phyloP scores from a whole-genome alignment of 2,797 vertebrate species.

The Xiphorhynchus erythropygius region DNA sequence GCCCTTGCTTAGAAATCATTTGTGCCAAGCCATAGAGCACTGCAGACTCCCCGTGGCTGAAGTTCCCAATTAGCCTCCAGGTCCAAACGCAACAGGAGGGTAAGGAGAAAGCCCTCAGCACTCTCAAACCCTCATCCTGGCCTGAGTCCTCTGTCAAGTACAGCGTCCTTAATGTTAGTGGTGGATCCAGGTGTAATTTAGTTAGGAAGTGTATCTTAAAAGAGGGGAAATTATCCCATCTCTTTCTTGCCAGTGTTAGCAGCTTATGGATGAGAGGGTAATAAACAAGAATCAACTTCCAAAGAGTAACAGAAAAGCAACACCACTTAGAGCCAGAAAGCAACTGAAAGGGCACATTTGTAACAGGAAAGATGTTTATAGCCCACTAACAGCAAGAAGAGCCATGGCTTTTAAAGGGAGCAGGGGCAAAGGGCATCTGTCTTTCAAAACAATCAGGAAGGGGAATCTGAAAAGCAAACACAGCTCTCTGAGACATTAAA shows the following conservation, averaged over 20 bases:
- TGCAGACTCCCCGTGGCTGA: not conserved
- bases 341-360: conserved; percentile 15
- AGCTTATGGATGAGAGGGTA: not conserved
- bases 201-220: not conserved
- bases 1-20: not conserved
- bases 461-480: conserved; percentile 21
- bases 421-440: not conserved
- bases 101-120: not conserved
- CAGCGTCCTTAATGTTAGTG: not conserved
- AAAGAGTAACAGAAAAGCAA: not conserved
- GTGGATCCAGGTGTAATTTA: not conserved
- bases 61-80: not conserved
- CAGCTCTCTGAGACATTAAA: not conserved
- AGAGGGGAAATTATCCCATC: not conserved
- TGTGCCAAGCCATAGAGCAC: not conserved
- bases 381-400: not conserved
- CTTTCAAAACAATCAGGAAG: conserved; percentile 23
- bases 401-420: not conserved
- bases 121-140: not conserved
- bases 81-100: not conserved
- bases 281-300: not conserved
- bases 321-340: conserved; percentile 5
- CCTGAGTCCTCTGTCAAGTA: not conserved
- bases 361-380: conserved; percentile 8
- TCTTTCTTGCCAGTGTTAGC: not conserved